A percentile compares a stretch with the other conserved stretches of the same genome.
These are phyloP conservation scores for Mastacembelus armatus DNA, from an alignment of 2,797 vertebrate species.

Conservation along the genomic window DNA sequence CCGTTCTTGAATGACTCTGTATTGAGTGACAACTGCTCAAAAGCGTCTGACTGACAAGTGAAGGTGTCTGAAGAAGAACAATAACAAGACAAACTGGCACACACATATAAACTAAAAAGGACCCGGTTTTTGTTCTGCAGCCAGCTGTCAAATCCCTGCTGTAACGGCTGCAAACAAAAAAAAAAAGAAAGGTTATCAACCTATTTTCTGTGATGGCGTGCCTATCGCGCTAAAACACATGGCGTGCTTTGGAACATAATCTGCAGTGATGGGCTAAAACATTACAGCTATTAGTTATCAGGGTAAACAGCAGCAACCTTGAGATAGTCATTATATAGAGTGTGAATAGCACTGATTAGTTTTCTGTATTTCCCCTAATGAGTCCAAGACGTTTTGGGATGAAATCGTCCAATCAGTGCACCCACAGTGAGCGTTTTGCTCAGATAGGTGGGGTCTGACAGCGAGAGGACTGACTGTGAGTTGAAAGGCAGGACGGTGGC, in stretches of 20 bases:
- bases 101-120: neutral
- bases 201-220: neutral
- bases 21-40: neutral
- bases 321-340: conserved; percentile 1
- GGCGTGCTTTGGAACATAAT: conserved; percentile 13
- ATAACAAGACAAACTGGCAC: conserved; percentile 5
- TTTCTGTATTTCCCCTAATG: neutral
- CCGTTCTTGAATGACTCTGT: neutral
- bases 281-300: neutral
- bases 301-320: conserved; percentile 4
- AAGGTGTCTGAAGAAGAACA: neutral
- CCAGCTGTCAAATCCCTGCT: conserved; percentile 6
- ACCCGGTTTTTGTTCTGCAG: neutral
- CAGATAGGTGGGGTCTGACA: conserved; percentile 47
- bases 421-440: conserved; percentile 30
- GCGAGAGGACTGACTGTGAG: conserved; percentile 27
- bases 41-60: conserved; percentile 1
- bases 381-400: neutral
- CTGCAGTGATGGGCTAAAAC: neutral
- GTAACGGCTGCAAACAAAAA: neutral
- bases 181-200: neutral
- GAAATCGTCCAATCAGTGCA: conserved; percentile 22
- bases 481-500: conserved; percentile 38
- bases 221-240: neutral
- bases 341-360: conserved; percentile 8